Base-by-base conservation (phyloP, 2,113 vertebrate genomes). In the Carlito syrichta region DNA sequence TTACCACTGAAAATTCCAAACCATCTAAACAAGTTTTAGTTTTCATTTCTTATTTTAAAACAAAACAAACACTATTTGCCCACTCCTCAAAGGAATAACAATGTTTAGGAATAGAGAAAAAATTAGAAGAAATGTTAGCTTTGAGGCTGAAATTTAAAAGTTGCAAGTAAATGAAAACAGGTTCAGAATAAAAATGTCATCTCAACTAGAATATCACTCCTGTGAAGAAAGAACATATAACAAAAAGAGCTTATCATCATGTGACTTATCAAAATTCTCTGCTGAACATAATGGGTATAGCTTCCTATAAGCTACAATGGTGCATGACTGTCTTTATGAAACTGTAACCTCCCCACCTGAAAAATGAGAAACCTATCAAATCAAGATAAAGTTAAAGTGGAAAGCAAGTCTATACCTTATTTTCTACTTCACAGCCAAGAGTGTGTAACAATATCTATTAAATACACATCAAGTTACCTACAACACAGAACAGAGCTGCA, bases 331-430 rank as follows among this genome's bases (percentile, higher is more conserved):
- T 38, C 56, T 66, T 77, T 50, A 89, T 38, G 30, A 1, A 94
- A 93, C 62, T 95, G 45, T 71, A 97, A 96, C 25, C 38, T 56
- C 54, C 38, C 17, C 8, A 87, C 62, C 30, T 96, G 83, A 97
- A 93, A 98, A 98, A 98, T 97, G 74, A 98, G 74, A 96, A 93
- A 83, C 22, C 84, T 96, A 96, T 43, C 94, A 96, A 94, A 96
- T 96, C 63, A 96, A 97, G 69, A 88, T 27, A 93, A 97, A 97
- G 86, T n/a, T 95, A 95, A 97, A 85, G 40, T 87, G 88, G 40
- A 95, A 95, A 63, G 91, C 95, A 94, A 68, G 83, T 94, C 96
- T 79, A 93, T 4, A 6, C 63, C 79, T 86, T 96, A 97, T 96
- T 96, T 98, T 91, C 89, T 96, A 97, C 63, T 96, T 96, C 82